phyloP scores from a whole-genome alignment of 2,888 invertebrate genomes.

The Acrobasis consociella region DNA sequence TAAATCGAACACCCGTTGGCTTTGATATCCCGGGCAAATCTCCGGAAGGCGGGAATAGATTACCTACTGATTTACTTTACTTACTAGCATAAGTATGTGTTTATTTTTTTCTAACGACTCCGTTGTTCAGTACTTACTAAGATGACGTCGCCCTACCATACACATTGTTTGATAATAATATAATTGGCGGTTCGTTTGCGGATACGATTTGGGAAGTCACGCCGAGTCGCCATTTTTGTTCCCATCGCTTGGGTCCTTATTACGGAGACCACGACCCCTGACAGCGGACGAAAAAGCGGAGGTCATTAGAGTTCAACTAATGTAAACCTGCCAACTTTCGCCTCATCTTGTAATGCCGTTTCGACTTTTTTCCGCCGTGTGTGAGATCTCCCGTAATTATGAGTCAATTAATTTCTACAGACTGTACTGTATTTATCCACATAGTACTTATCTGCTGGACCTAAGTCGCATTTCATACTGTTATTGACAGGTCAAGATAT shows the following conservation, averaged over 20 bases:
- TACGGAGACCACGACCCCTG: conserved; percentile 32
- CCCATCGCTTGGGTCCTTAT: conserved; percentile 9
- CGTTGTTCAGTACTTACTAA: too few species aligned
- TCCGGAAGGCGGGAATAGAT: too few species aligned
- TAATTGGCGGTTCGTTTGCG: neutral
- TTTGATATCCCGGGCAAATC: too few species aligned
- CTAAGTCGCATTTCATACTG: too few species aligned
- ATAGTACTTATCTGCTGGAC: too few species aligned
- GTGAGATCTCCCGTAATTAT: conserved; percentile 45
- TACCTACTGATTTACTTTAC: too few species aligned
- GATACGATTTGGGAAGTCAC: conserved; percentile 20
- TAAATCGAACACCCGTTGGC: too few species aligned
- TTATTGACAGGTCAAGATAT: too few species aligned
- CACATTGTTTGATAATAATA: neutral
- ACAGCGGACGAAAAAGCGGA: conserved; percentile 48
- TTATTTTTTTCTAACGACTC: too few species aligned
- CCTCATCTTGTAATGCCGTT: conserved; percentile 37
- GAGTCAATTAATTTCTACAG: conserved; percentile 33
- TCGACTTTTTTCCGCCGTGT: conserved; percentile 35
- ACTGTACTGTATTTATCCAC: neutral
- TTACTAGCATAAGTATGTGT: too few species aligned
- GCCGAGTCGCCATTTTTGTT: conserved; percentile 10
- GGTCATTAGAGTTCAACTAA: conserved; percentile 63
- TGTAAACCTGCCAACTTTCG: conserved; percentile 59
- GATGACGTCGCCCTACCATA: too few species aligned